Conservation (phyloP, 2,113 vertebrate species). For the Empidonax traillii region DNA sequence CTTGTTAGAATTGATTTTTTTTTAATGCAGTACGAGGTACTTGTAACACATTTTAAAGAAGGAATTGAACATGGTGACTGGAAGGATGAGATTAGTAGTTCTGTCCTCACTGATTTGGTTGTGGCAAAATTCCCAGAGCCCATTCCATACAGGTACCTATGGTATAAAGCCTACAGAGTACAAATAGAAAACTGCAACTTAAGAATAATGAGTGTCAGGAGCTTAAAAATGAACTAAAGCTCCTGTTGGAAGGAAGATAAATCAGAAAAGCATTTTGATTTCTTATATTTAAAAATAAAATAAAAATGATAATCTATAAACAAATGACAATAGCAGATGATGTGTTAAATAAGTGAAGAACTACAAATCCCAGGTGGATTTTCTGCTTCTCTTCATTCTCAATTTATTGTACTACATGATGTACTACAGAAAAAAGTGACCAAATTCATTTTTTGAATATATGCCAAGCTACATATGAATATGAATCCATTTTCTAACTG, state of each 20-base stretch:
- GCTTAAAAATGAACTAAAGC: neutral
- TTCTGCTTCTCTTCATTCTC: neutral
- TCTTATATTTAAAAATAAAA: conserved; percentile 32
- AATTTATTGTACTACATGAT: neutral
- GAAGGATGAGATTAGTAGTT: neutral
- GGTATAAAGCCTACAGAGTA: neutral
- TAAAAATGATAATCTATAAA: neutral
- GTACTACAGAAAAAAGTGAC: neutral
- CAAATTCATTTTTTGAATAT: neutral
- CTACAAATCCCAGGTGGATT: neutral
- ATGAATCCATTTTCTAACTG: neutral
- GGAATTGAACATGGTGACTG: neutral
- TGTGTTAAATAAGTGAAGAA: neutral
- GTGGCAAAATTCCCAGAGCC: conserved; percentile 37
- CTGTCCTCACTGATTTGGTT: neutral
- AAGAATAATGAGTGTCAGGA: neutral
- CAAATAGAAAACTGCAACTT: neutral
- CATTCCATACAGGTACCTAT: neutral
- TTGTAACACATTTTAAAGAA: neutral
- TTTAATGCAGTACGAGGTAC: neutral
- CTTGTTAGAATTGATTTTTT: neutral
- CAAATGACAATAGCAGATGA: neutral
- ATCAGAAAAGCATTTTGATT: neutral
- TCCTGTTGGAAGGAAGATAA: neutral
- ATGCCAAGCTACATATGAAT: neutral